These are phyloP conservation scores for Cladorhizidae sp. DNA, from an alignment of 37 sponge, comb jelly and placozoan genomes.

Conservation along the genomic window DNA sequence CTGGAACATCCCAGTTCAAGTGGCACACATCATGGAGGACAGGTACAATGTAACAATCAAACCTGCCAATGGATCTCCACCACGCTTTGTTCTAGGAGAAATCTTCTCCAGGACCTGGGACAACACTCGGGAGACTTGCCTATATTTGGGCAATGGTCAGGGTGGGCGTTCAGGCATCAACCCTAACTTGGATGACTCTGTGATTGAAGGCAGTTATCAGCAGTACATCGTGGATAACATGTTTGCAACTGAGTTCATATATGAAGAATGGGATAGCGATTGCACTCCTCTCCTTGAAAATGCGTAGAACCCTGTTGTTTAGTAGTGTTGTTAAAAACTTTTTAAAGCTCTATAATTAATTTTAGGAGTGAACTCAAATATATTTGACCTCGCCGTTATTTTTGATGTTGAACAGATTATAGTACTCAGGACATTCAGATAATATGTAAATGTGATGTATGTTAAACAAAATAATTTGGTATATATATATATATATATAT, in stretches of 20 bases:
- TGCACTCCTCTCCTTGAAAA: conserved; percentile 10
- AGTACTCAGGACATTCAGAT: too few relatives aligned
- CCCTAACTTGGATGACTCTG: conserved; percentile 27
- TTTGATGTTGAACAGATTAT: too few relatives aligned
- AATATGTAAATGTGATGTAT: too few relatives aligned
- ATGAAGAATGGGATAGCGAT: conserved; percentile 3
- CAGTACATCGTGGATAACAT: conserved; percentile 34
- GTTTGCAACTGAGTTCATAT: conserved; percentile 31
- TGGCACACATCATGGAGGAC: not conserved
- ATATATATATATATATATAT: too few relatives aligned
- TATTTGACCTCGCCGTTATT: too few relatives aligned
- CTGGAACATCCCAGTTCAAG: conserved; percentile 74
- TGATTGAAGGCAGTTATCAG: conserved; percentile 62
- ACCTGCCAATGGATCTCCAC: not conserved
- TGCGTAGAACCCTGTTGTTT: too few relatives aligned
- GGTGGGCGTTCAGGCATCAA: conserved; percentile 45
- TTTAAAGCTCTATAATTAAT: too few relatives aligned
- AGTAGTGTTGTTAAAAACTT: too few relatives aligned
- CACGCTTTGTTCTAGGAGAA: conserved; percentile 50
- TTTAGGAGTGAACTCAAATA: too few relatives aligned
- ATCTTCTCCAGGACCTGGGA: conserved; percentile 58
- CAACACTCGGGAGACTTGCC: conserved; percentile 41
- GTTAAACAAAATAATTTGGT: too few relatives aligned
- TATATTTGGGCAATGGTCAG: conserved; percentile 68
- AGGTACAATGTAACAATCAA: conserved; percentile 41